Percentiles rank a stretch among this genome's conserved stretches.
Conservation (phyloP, 2,797 vertebrate species). For the Rhinoraja longicauda region DNA sequence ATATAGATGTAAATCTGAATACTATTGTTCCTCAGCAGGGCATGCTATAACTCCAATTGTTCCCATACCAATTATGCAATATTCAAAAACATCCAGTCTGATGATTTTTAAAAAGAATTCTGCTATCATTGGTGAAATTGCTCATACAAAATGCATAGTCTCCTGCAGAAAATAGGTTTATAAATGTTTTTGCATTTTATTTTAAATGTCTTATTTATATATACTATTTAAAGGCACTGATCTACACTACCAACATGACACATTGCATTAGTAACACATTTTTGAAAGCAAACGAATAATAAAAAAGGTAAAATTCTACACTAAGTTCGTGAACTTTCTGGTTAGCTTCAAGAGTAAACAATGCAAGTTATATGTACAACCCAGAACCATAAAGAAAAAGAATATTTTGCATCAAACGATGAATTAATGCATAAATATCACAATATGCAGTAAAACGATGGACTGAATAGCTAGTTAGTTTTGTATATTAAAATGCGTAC, state of each 20-base stretch:
- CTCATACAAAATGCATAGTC: background rate
- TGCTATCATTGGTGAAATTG: too few species aligned
- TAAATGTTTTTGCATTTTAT: background rate
- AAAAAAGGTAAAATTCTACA: background rate
- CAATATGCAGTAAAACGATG: background rate
- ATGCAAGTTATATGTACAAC: conserved; percentile 18
- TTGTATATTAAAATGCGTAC: conserved; percentile 5
- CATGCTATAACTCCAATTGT: background rate
- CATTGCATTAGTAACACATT: too few species aligned
- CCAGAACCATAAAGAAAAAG: background rate
- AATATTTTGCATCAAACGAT: background rate
- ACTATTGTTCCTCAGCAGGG: too few species aligned
- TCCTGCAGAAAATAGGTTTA: background rate
- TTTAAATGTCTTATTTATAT: background rate
- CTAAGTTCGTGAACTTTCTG: background rate
- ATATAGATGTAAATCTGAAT: background rate
- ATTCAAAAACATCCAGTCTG: too few species aligned
- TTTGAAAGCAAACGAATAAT: background rate
- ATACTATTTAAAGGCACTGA: conserved; percentile 2
- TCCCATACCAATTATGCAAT: background rate
- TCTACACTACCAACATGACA: background rate
- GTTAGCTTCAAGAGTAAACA: conserved; percentile 5
- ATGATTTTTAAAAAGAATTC: too few species aligned
- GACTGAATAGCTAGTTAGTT: background rate
- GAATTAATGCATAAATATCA: background rate